Conservation (phyloP, 2,797 vertebrate genomes). For the Tokudaia muenninki region DNA sequence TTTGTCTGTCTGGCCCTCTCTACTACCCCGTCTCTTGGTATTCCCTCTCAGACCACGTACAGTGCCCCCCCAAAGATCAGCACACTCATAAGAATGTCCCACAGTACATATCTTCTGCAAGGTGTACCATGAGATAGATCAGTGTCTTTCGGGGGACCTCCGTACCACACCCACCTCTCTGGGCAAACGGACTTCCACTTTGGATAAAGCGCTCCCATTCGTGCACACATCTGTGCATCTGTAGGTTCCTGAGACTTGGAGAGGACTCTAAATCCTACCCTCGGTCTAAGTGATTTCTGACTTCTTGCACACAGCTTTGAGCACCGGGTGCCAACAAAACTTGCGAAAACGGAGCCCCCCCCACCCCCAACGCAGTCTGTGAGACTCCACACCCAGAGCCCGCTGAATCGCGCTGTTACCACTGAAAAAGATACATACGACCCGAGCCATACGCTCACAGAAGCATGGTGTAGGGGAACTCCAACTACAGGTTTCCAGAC, state of each 20-base stretch:
- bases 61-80: background rate
- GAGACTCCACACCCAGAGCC: background rate
- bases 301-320: background rate
- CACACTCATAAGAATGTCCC: background rate
- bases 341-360: constrained; percentile 46
- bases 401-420: constrained; percentile 39
- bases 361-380: background rate
- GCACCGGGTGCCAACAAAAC: constrained; percentile 42
- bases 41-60: background rate
- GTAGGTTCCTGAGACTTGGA: background rate
- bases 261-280: background rate
- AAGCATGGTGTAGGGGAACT: constrained; percentile 64
- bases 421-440: constrained; percentile 7
- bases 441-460: background rate
- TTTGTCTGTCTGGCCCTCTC: constrained; percentile 17
- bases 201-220: background rate
- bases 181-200: background rate
- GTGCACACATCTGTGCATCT: background rate
- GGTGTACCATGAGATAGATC: constrained; percentile 10
- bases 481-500: constrained; percentile 70
- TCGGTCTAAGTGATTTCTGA: background rate
- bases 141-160: constrained; percentile 18
- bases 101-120: background rate
- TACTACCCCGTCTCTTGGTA: background rate
- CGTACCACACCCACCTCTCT: background rate